These are phyloP conservation scores for Apoderus coryli DNA, from an alignment of 2,888 invertebrate genomes.

Conservation along the genomic window DNA sequence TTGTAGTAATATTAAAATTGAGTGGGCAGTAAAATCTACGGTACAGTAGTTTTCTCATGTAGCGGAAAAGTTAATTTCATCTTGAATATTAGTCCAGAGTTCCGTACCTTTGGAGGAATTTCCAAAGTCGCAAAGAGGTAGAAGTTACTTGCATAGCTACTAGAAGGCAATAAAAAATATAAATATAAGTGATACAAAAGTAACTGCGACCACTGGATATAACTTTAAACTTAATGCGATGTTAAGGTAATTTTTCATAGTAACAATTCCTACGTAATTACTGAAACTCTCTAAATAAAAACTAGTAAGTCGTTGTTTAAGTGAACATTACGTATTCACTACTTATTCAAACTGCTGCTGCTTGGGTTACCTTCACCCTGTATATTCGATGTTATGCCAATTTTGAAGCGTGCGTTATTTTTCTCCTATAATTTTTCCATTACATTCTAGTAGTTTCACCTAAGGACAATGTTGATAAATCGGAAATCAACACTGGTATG, in stretches of 20 bases:
- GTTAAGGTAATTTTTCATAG: constrained; percentile 2
- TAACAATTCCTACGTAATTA: not conserved
- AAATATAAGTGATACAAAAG: constrained; percentile 3
- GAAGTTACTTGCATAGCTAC: constrained; percentile 5
- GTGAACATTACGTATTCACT: constrained; percentile 4
- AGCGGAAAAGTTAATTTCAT: constrained; percentile 4
- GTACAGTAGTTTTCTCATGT: constrained; percentile 3
- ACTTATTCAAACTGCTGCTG: constrained; percentile 5
- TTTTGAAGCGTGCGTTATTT: no score
- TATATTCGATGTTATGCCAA: no score
- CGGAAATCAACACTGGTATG: constrained; percentile 62
- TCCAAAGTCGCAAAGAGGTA: constrained; percentile 1
- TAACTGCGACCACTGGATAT: constrained; percentile 1
- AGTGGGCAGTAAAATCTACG: constrained; percentile 2
- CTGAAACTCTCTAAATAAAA: constrained; percentile 3
- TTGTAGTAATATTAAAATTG: constrained; percentile 1
- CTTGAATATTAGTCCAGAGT: constrained; percentile 4
- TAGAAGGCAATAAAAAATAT: constrained; percentile 3
- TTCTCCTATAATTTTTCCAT: not conserved
- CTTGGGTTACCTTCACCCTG: no score
- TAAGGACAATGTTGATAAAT: constrained; percentile 29
- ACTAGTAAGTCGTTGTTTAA: constrained; percentile 4
- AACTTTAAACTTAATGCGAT: constrained; percentile 1
- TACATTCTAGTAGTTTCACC: constrained; percentile 22
- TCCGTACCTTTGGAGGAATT: constrained; percentile 4